These are phyloP conservation scores for Actenoides hombroni DNA, from an alignment of 2,113 vertebrate genomes.

Conservation along the genomic window DNA sequence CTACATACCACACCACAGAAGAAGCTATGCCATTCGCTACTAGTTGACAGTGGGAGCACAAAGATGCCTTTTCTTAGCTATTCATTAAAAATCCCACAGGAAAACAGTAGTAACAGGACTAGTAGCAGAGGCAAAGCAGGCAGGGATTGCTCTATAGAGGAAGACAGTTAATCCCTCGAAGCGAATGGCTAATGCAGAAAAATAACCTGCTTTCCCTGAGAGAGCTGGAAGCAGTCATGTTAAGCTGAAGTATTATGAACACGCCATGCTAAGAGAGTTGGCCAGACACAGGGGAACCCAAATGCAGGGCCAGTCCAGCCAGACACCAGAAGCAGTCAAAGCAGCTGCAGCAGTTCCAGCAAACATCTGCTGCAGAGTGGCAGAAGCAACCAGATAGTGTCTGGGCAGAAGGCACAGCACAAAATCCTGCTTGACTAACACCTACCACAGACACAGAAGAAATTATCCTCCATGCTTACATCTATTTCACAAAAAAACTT, in stretches of 20 bases:
- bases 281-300: not conserved
- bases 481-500: not conserved
- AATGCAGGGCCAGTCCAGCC: rapidly evolving
- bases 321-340: not conserved
- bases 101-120: not conserved
- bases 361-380: not conserved
- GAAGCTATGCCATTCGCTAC: not conserved
- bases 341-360: not conserved
- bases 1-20: not conserved
- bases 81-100: not conserved
- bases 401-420: not conserved
- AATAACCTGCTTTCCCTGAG: not conserved
- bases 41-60: not conserved
- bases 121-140: not conserved
- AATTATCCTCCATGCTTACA: not conserved
- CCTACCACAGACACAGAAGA: not conserved
- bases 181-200: not conserved
- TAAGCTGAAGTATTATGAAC: not conserved
- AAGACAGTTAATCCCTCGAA: not conserved
- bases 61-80: not conserved
- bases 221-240: rapidly evolving
- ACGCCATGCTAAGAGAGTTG: rapidly evolving
- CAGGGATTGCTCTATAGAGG: not conserved
- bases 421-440: not conserved
- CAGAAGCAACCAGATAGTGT: not conserved